Base-by-base conservation (phyloP, 2,888 invertebrate species). In the Eristalis intricaria region DNA sequence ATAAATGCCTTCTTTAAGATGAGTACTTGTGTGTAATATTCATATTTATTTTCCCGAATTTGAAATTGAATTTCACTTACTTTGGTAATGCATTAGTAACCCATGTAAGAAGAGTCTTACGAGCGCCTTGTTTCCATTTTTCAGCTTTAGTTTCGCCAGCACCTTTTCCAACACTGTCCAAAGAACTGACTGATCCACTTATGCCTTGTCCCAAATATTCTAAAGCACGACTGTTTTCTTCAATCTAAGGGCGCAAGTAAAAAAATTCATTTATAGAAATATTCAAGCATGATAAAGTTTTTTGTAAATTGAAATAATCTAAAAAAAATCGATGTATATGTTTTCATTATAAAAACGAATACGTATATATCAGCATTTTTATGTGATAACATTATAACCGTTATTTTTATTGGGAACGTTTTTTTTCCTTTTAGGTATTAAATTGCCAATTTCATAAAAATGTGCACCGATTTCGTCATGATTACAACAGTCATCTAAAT, bases 71-170 rank as follows among this genome's bases (percentile, higher is more conserved):
- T 10, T 10, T 15, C 43, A 11, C 94, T 94, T 91, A 96, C 96
- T 95, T 96, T 89, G 97, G 97, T 91, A 99, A 94, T 50, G 98
- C 97, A 92, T 97, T 98, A 89, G 98, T 97, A 84, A 98, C 98
- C 99, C 99, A 99, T 90, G 97, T 96, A 85, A 99, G 94, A 87
- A 99, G 94, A 29, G 98, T 98, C 93, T 98, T 98, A 92, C 97
- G 96, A 79, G 98, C 98, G 66, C 98, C 97, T 92, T 96, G 96
- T 92, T 97, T 97, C 96, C 97, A 97, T 93, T 95, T 95, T 90
- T 96, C 95, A 92, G 94, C 95, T 90, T 93, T 94, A 73, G 93
- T 90, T 89, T 94, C 94, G 91, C 93, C 94, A 64, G 96, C 96
- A 85, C 90, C 90, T 82, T 91, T 92, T 81, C 96, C 95, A 87